phyloP scores from a whole-genome alignment of 2,797 vertebrate genomes.

The Amblyraja radiata region DNA sequence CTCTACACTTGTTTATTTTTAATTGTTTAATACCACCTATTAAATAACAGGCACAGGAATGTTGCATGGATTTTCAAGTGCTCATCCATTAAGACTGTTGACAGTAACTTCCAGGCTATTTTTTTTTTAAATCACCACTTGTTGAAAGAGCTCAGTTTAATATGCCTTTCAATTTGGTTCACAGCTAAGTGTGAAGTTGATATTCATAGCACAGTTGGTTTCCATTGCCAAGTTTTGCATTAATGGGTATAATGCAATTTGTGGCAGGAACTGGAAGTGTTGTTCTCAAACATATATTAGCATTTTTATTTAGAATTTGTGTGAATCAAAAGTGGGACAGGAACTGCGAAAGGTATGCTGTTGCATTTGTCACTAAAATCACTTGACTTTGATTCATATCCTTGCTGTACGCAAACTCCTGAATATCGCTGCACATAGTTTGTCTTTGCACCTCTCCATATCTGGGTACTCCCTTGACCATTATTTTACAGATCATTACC shows the following conservation, averaged over 20 bases:
- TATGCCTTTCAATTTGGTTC: not conserved
- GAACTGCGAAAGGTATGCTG: slow-evolving; percentile 10
- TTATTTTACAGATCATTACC: not conserved
- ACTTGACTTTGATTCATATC: not conserved
- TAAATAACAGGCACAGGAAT: not conserved
- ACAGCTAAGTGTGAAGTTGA: slow-evolving; percentile 15
- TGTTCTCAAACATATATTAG: not conserved
- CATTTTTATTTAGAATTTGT: slow-evolving; percentile 31
- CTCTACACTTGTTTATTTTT: slow-evolving; percentile 2
- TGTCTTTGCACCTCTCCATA: not conserved
- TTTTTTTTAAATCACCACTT: not conserved
- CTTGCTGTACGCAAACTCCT: not conserved
- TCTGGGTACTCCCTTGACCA: not conserved
- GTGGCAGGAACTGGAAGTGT: slow-evolving; percentile 14
- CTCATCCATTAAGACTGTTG: not conserved
- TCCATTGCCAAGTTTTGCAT: not conserved
- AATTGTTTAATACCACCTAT: slow-evolving; percentile 11
- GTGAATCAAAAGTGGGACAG: too few species aligned
- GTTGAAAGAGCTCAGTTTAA: not conserved
- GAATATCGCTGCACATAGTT: not conserved
- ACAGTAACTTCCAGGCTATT: not conserved
- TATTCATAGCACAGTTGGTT: slow-evolving; percentile 16
- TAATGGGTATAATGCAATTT: not conserved
- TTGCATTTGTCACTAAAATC: not conserved
- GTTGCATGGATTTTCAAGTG: not conserved